A percentile compares a stretch with the other conserved stretches of the same genome.
Conservation (phyloP, 2,797 vertebrate species). For the Xenops minutus region DNA sequence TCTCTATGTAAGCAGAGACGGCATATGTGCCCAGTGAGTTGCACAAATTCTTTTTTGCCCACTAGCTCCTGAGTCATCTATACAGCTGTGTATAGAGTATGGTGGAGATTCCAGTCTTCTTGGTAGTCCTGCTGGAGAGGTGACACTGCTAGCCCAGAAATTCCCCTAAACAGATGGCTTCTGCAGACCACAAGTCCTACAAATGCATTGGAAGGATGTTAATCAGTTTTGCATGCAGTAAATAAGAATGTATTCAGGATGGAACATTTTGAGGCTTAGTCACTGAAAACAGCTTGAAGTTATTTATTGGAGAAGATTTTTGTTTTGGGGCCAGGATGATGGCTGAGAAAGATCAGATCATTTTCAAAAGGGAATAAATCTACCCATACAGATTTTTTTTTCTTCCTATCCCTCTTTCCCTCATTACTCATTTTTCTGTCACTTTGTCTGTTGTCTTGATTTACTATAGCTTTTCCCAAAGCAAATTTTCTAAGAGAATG, state of each 20-base stretch:
- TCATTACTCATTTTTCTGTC: constrained; percentile 53
- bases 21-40: neutral
- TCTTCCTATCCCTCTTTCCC: constrained; percentile 9
- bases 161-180: constrained; percentile 45
- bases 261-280: constrained; percentile 67
- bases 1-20: neutral
- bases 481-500: constrained; percentile 58
- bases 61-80: neutral
- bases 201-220: constrained; percentile 28
- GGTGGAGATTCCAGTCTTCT: neutral
- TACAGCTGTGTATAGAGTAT: neutral
- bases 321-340: constrained; percentile 39
- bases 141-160: constrained; percentile 38
- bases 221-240: constrained; percentile 66
- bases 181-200: constrained; percentile 51
- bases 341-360: constrained; percentile 30
- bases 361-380: constrained; percentile 50
- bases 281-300: constrained; percentile 61
- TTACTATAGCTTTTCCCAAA: constrained; percentile 55
- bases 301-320: constrained; percentile 56
- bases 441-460: constrained; percentile 37
- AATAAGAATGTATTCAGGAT: constrained; percentile 59
- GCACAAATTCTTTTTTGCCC: neutral
- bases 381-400: neutral
- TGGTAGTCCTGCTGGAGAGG: neutral